phyloP scores from a whole-genome alignment of 2,888 invertebrate species.

The Gymnocheta viridis region DNA sequence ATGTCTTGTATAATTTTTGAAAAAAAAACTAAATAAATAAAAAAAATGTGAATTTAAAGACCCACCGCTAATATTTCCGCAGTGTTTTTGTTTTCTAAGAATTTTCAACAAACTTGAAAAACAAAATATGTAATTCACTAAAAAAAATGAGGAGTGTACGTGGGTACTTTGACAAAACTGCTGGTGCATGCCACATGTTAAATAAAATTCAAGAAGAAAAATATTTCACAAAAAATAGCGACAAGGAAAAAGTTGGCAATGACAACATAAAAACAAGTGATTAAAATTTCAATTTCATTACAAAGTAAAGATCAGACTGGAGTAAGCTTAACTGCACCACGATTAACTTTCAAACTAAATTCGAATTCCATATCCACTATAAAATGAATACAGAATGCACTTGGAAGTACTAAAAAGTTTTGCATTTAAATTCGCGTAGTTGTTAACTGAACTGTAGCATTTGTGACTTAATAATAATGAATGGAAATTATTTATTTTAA shows the following conservation, averaged over 20 bases:
- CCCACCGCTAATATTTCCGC: slow-evolving; percentile 67
- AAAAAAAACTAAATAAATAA: not conserved
- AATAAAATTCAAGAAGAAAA: slow-evolving; percentile 10
- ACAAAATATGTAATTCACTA: not conserved
- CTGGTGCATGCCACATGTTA: slow-evolving; percentile 53
- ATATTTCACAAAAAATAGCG: not conserved
- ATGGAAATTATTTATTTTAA: slow-evolving; percentile 36
- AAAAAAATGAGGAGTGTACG: slow-evolving; percentile 54
- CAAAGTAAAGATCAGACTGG: not conserved
- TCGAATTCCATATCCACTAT: slow-evolving; percentile 3
- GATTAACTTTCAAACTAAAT: slow-evolving; percentile 45
- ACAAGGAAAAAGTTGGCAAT: not conserved
- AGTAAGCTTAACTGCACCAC: slow-evolving; percentile 3
- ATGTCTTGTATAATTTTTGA: slow-evolving; percentile 10
- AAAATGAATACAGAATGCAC: not conserved
- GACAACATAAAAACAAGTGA: slow-evolving; percentile 18
- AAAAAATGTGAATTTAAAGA: slow-evolving; percentile 47
- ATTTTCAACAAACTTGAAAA: slow-evolving; percentile 45
- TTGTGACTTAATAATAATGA: slow-evolving; percentile 5
- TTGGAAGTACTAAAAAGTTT: not conserved
- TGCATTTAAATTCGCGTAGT: slow-evolving; percentile 4
- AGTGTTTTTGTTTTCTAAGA: slow-evolving; percentile 53
- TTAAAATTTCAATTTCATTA: slow-evolving; percentile 60
- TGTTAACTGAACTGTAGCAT: slow-evolving; percentile 52
- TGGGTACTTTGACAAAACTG: slow-evolving; percentile 43